Conservation (phyloP, 2,113 vertebrate species). For the Dicrurus megarhynchus region DNA sequence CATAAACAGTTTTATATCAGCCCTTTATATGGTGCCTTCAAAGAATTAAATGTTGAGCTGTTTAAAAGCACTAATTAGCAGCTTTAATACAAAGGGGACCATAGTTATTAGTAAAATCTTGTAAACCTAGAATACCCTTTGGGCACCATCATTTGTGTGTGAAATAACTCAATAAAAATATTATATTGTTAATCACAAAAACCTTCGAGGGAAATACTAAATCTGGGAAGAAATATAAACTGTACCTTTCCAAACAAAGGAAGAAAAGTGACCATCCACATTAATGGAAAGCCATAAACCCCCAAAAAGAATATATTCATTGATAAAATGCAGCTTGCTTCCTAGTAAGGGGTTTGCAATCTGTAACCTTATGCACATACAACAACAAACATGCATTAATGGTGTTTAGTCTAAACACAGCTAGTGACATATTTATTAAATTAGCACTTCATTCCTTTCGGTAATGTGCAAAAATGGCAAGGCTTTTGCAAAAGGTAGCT, state of each 20-base stretch:
- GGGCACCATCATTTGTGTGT: constrained; percentile 59
- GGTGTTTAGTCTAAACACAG: constrained; percentile 54
- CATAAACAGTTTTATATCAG: constrained; percentile 79
- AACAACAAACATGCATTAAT: constrained; percentile 39
- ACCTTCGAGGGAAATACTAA: constrained; percentile 64
- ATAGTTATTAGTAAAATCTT: constrained; percentile 71
- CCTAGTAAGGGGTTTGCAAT: constrained; percentile 6
- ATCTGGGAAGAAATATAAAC: constrained; percentile 65
- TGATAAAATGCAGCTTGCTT: constrained; percentile 60
- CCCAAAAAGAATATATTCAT: constrained; percentile 47
- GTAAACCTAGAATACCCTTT: constrained; percentile 71
- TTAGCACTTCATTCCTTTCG: constrained; percentile 70
- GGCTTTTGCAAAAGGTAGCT: neutral
- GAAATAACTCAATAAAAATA: constrained; percentile 74
- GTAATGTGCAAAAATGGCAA: constrained; percentile 23
- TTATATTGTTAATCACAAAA: constrained; percentile 73
- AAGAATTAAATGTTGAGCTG: constrained; percentile 69
- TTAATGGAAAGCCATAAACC: constrained; percentile 47
- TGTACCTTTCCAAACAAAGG: constrained; percentile 65
- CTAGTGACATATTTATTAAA: constrained; percentile 65
- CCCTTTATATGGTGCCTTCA: constrained; percentile 66
- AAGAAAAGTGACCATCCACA: constrained; percentile 45
- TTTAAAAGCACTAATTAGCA: constrained; percentile 80
- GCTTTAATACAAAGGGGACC: constrained; percentile 66
- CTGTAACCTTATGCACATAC: constrained; percentile 4